Base-by-base conservation (phyloP, 2,113 vertebrate species). In the Callipepla californica region DNA sequence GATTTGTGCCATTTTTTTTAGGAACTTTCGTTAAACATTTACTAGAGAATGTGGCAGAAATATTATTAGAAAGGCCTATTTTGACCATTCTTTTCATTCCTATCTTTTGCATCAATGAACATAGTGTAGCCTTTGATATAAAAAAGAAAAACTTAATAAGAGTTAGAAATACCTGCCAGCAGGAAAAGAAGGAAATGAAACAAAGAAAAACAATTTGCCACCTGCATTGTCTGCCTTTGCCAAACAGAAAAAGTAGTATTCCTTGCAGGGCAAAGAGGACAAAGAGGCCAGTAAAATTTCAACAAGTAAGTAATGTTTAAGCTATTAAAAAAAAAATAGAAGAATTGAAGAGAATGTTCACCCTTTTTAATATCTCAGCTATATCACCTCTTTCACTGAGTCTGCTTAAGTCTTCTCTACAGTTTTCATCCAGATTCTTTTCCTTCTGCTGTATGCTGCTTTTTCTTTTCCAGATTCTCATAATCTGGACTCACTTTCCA, bases 161-260 rank as follows among this genome's bases (percentile, higher is more conserved):
- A 36, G 42, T 83, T 89, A 80, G 78, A 93, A 94, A 85, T 63
- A 88, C 34, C 34, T 70, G 16, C 55, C 63, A 69, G 34, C 11
- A 83, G 79, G 66, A 87, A 81, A 82, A 89, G 45, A 80, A 91
- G 32, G 36, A 94, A 91, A 87, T 74, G 7, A 91, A 95, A 89
- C 45, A 80, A 94, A 74, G 36, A 85, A 58, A 58, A 84, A 26
- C 13, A 63, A 78, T 83, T 86, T 92, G 11, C 15, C 36, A 80
- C 65, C 19, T 75, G 8, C 57, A 63, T 59, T 80, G 4, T 34
- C 32, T 77, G 50, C 36, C 16, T 83, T 87, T 87, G 63, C 62
- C 3, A 18, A 85, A 59, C 32, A 44, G 17, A 72, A 50, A 16
- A 44, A 59, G 59, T 42, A 65, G 7, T 67, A 15, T 10, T 90